Percentiles rank a stretch among this genome's conserved stretches.
Evolutionary conservation across 2,113 vertebrate genomes (phyloP).

Genomic region (Elephas maximus): DNA sequence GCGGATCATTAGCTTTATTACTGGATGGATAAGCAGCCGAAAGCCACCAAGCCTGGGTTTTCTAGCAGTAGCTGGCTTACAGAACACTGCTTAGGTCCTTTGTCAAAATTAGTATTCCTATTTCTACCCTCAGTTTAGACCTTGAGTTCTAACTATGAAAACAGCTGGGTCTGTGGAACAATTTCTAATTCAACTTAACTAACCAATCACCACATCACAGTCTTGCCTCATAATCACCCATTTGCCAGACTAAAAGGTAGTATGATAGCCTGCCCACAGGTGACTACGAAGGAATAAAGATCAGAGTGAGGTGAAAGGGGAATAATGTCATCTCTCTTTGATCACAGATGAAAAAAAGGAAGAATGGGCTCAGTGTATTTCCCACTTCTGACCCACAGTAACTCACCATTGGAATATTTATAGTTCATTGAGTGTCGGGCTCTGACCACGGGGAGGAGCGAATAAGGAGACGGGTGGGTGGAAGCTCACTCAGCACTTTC

Average conservation of each 20-base stretch:
- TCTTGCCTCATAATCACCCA: background rate
- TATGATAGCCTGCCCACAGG: background rate
- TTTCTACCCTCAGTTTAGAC: constrained; percentile 1
- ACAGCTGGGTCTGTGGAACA: constrained; percentile 12
- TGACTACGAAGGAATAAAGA: background rate
- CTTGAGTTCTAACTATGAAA: background rate
- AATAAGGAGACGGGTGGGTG: background rate
- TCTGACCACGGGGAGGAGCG: background rate
- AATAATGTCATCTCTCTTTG: constrained; percentile 11
- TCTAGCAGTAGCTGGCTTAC: background rate
- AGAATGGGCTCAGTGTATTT: constrained; percentile 34
- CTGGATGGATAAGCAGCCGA: background rate
- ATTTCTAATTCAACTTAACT: background rate
- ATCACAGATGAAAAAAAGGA: constrained; percentile 36
- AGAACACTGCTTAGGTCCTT: background rate
- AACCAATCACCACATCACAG: background rate
- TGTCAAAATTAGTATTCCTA: constrained; percentile 33
- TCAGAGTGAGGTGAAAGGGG: background rate
- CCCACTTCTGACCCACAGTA: background rate
- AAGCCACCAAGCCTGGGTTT: background rate
- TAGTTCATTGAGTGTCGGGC: background rate
- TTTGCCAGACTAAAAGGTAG: constrained; percentile 7
- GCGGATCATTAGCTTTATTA: constrained; percentile 5
- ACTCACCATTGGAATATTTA: background rate
- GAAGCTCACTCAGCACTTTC: background rate